Evolutionary conservation across 1,140 invertebrate species (phyloP).

Genomic region (Scaptomyza pallida): DNA sequence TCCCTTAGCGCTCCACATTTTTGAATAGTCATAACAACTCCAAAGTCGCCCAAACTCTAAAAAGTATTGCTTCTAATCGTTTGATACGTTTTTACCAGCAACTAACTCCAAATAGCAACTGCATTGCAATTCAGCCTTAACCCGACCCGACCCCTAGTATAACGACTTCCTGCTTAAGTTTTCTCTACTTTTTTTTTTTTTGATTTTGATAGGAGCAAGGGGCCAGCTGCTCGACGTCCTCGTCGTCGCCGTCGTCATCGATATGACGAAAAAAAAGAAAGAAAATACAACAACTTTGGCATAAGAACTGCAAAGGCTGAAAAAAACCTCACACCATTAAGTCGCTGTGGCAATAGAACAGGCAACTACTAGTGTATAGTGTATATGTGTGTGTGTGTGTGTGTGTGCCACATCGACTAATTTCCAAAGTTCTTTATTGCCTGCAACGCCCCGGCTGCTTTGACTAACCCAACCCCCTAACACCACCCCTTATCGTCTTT

Average conservation of each 20-base stretch:
- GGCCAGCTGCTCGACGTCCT: background rate
- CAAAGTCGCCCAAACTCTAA: no score
- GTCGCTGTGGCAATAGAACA: slow-evolving; percentile 12
- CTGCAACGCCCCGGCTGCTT: slow-evolving; percentile 65
- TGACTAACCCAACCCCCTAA: background rate
- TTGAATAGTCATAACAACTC: slow-evolving; percentile 1
- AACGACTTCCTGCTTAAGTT: slow-evolving; percentile 81
- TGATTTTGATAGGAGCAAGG: background rate
- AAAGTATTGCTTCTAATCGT: slow-evolving; percentile 14
- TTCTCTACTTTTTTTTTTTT: slow-evolving; percentile 6
- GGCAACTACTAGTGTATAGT: no score
- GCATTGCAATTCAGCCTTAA: slow-evolving; percentile 36
- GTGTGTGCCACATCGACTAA: slow-evolving; percentile 62
- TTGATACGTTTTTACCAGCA: slow-evolving; percentile 1
- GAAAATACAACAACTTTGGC: slow-evolving; percentile 49
- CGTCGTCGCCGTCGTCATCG: slow-evolving; percentile 41
- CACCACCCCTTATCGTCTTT: background rate
- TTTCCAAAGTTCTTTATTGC: slow-evolving; percentile 82
- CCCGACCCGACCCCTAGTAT: slow-evolving; percentile 50
- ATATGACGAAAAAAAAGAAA: slow-evolving; percentile 49
- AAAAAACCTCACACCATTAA: slow-evolving; percentile 31
- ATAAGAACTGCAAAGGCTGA: slow-evolving; percentile 49
- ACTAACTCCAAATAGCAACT: slow-evolving; percentile 3
- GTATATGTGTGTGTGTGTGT: background rate
- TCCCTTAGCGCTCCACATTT: background rate